Evolutionary conservation across 1,140 invertebrate genomes (phyloP).

Genomic region (Brachystomella parvula): DNA sequence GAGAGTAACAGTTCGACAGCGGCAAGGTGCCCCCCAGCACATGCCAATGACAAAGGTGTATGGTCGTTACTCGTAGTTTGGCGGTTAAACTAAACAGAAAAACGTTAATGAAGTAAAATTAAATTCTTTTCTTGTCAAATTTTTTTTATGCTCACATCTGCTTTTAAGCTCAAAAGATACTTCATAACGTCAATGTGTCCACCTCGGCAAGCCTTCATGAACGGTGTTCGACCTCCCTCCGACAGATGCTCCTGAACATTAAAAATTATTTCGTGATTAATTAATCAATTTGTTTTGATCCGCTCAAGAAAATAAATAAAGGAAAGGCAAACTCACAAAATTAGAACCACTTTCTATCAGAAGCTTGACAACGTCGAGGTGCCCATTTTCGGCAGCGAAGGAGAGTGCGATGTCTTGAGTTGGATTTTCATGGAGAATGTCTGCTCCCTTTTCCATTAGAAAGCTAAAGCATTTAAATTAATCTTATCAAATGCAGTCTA

Average conservation of each 20-base stretch:
- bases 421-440: slow-evolving; percentile 86
- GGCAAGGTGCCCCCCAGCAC: slow-evolving; percentile 85
- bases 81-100: slow-evolving; percentile 49
- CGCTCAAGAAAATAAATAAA: not conserved
- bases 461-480: slow-evolving; percentile 47
- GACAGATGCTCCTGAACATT: slow-evolving; percentile 70
- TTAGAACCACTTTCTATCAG: slow-evolving; percentile 80
- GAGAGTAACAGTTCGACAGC: slow-evolving; percentile 85
- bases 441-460: slow-evolving; percentile 71
- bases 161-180: slow-evolving; percentile 86
- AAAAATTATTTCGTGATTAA: not conserved
- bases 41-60: slow-evolving; percentile 92
- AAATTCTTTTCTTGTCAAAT: slow-evolving; percentile 43
- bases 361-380: slow-evolving; percentile 86
- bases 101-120: not conserved
- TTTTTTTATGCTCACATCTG: slow-evolving; percentile 59
- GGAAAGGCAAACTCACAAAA: slow-evolving; percentile 50
- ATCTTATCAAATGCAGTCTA: too few species aligned
- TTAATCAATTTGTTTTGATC: not conserved
- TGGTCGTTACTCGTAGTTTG: slow-evolving; percentile 97
- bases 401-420: slow-evolving; percentile 95
- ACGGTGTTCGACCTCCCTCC: slow-evolving; percentile 86
- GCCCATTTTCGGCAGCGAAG: slow-evolving; percentile 92
- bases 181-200: slow-evolving; percentile 98
- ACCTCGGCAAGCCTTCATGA: slow-evolving; percentile 98